phyloP scores from a whole-genome alignment of 2,797 vertebrate species.

The Eutrigla gurnardus region DNA sequence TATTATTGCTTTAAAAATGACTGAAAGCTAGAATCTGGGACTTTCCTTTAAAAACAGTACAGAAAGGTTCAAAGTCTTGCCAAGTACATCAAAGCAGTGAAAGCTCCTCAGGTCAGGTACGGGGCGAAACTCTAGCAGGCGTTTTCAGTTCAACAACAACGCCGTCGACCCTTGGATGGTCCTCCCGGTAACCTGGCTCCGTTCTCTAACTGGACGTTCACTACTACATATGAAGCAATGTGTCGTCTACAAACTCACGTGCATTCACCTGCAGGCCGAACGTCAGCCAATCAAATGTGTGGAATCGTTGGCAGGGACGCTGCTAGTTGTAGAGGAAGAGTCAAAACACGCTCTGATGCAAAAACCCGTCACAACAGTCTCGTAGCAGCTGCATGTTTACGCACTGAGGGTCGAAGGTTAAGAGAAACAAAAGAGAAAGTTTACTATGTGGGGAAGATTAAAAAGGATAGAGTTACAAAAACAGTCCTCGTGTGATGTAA shows the following conservation, averaged over 20 bases:
- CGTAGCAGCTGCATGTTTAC: conserved; percentile 39
- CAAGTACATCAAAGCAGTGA: conserved; percentile 42
- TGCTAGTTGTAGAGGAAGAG: conserved; percentile 41
- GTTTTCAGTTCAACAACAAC: conserved; percentile 39
- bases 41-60: conserved; percentile 36
- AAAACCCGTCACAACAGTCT: conserved; percentile 45
- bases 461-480: conserved; percentile 56
- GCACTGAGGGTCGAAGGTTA: conserved; percentile 46
- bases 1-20: background rate
- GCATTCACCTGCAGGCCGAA: conserved; percentile 11
- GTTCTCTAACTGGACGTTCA: conserved; percentile 52
- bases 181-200: conserved; percentile 21
- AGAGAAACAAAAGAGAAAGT: conserved; percentile 51
- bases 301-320: too few relatives aligned
- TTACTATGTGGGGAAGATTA: conserved; percentile 60
- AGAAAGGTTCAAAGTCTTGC: conserved; percentile 15
- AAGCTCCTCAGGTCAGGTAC: conserved; percentile 31
- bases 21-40: background rate
- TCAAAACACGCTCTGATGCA: conserved; percentile 71
- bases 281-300: conserved; percentile 10
- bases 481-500: conserved; percentile 50
- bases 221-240: conserved; percentile 44
- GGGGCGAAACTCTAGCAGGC: conserved; percentile 19
- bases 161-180: conserved; percentile 57
- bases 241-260: conserved; percentile 44